Conservation (phyloP, 1,140 invertebrate species). For the Drosophila bipectinata region DNA sequence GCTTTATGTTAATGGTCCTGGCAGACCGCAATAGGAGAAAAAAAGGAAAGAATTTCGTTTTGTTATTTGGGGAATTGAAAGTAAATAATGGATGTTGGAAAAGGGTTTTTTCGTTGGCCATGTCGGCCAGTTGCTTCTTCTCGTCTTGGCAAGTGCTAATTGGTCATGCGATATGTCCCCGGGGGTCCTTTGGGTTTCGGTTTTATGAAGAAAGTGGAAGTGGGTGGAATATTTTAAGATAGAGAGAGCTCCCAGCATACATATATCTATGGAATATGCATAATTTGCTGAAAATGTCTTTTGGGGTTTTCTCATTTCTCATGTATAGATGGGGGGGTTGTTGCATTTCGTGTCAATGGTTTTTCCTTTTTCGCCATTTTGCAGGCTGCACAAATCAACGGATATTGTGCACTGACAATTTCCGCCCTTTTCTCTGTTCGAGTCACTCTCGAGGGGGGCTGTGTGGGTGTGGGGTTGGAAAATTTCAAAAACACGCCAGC, state of each 20-base stretch:
- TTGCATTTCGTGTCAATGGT: conserved; percentile 70
- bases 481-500: conserved; percentile 47
- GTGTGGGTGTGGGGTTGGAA: conserved; percentile 1
- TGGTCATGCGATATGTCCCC: conserved; percentile 67
- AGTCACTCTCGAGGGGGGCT: not conserved
- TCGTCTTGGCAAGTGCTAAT: conserved; percentile 44
- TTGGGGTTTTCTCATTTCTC: too few relatives aligned
- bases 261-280: not conserved
- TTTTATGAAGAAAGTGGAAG: not conserved
- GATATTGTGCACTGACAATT: conserved; percentile 80
- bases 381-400: conserved; percentile 79
- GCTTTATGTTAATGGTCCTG: conserved; percentile 50
- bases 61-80: conserved; percentile 72
- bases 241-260: too few relatives aligned
- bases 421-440: conserved; percentile 53
- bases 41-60: conserved; percentile 47
- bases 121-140: too few relatives aligned
- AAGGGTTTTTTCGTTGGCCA: conserved; percentile 20
- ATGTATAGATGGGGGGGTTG: too few relatives aligned
- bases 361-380: conserved; percentile 54
- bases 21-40: conserved; percentile 38
- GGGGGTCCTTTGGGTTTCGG: not conserved
- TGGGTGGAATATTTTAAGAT: too few relatives aligned
- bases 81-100: conserved; percentile 61
- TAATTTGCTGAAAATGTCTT: too few relatives aligned